Evolutionary conservation across 1,140 invertebrate species (phyloP), one percentile per base, ranked within the genome.

Genomic region (Aphelinus certus): DNA sequence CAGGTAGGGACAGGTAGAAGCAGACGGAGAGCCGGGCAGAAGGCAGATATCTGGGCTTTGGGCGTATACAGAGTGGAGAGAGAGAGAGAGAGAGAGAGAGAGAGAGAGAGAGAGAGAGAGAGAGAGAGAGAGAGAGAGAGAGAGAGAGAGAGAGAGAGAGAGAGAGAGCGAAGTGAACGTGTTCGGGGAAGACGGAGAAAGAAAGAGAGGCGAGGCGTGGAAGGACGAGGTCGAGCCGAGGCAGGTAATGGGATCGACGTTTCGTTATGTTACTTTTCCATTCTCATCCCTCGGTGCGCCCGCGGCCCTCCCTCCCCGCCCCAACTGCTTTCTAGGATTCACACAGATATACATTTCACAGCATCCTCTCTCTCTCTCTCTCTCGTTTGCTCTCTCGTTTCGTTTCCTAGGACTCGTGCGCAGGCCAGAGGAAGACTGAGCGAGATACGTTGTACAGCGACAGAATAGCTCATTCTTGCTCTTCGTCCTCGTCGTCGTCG

Each of bases 241-340:
- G 74, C 81, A 81, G 85, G 84, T 88, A 88, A 88, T 87, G 83
- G 84, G 86, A 88, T 88, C 85, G 86, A 87, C 86, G 84, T 88
- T 87, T 87, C 85, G 87, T 88, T 88, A 86, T 85, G 87, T 88
- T 87, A 86, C 86, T 87, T 87, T 88, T 87, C 87, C 84, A 86
- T 86, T 85, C 86, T 84, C 85, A 86, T 85, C 81, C 83, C 84
- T 79, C 78, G 65, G 53, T 49, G 63, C 46, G 46, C 60, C 56
- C 7, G 46, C 49, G 48, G 43, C 45, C 3, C 64, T 71, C 55
- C 49, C 58, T 46, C 45, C 47, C 66, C 47, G 65, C 69, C 2
- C 7, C 81, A 42, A 56, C 49, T 61, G 83, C 81, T 83, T 84
- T 84, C 79, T 82, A 81, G 83, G 81, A 84, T 86, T 75, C 68